phyloP scores from a whole-genome alignment of 1,140 invertebrate species.

The Euborellia annulipes region DNA sequence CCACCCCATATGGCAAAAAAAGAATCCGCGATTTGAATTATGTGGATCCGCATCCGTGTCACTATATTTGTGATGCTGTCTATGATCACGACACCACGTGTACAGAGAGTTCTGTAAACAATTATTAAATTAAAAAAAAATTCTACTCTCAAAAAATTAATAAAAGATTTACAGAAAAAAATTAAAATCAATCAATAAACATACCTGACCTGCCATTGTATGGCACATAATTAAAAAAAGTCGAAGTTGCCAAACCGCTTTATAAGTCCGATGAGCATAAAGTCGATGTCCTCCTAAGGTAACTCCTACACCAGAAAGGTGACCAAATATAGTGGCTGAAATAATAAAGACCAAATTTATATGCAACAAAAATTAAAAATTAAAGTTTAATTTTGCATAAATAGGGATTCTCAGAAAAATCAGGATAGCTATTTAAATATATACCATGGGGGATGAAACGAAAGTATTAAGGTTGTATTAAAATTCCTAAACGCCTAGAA shows the following conservation, averaged over 20 bases:
- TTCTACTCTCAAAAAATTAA: too few species aligned
- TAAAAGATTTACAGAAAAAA: too few species aligned
- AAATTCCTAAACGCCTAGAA: too few species aligned
- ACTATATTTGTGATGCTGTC: conserved; percentile 47
- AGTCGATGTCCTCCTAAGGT: conserved; percentile 71
- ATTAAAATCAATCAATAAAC: background rate
- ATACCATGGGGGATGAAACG: too few species aligned
- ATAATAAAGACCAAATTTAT: too few species aligned
- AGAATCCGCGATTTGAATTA: conserved; percentile 45
- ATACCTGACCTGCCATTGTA: conserved; percentile 54
- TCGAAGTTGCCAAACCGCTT: conserved; percentile 56
- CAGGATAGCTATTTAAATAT: too few species aligned
- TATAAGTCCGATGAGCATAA: conserved; percentile 71
- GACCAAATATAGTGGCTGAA: conserved; percentile 21
- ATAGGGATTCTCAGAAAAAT: too few species aligned
- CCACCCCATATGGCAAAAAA: conserved; percentile 58
- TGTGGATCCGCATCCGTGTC: conserved; percentile 51
- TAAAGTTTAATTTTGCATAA: too few species aligned
- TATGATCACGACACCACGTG: conserved; percentile 40
- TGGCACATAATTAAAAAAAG: conserved; percentile 61
- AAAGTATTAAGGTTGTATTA: too few species aligned
- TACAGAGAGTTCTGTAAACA: conserved; percentile 8
- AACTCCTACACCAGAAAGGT: conserved; percentile 42
- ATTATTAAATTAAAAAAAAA: too few species aligned
- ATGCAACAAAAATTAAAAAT: too few species aligned